A percentile compares a stretch with the other conserved stretches of the same genome.
These are phyloP conservation scores for Pterocles orientalis DNA, from an alignment of 2,113 vertebrate genomes.

Conservation along the genomic window DNA sequence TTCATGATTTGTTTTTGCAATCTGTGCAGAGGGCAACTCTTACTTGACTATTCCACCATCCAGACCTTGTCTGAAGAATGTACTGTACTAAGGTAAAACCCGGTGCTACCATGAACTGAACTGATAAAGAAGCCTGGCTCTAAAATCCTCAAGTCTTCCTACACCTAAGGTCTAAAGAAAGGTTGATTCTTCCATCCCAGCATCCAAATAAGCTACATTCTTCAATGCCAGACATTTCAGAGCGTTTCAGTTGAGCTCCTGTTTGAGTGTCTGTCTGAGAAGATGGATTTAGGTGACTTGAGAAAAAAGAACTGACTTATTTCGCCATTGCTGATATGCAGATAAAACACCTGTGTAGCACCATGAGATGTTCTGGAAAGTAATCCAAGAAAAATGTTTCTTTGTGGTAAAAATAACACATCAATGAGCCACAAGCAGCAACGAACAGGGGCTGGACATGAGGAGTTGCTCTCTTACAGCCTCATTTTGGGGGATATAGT, in stretches of 20 bases:
- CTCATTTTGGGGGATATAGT: neutral
- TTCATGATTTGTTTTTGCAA: neutral
- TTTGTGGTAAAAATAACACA: neutral
- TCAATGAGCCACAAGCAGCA: neutral
- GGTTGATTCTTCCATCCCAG: neutral
- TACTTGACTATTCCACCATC: neutral
- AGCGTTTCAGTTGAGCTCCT: neutral
- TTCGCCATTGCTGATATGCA: neutral
- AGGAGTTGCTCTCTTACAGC: neutral
- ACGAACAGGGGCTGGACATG: neutral
- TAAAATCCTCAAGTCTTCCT: neutral
- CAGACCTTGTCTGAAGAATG: neutral
- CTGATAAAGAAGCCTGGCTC: neutral
- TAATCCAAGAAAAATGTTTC: neutral
- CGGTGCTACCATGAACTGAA: neutral
- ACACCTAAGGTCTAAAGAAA: neutral
- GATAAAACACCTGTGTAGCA: neutral
- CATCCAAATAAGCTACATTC: neutral
- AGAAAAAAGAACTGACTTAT: neutral
- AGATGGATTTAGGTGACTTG: neutral
- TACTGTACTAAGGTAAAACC: neutral
- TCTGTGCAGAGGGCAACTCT: neutral
- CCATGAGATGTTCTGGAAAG: neutral
- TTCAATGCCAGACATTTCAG: neutral
- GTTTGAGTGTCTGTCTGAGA: neutral